Evolutionary conservation across 2,888 invertebrate species (phyloP), one percentile per base, ranked within the genome.

Genomic region (Drosophila setosimentum): DNA sequence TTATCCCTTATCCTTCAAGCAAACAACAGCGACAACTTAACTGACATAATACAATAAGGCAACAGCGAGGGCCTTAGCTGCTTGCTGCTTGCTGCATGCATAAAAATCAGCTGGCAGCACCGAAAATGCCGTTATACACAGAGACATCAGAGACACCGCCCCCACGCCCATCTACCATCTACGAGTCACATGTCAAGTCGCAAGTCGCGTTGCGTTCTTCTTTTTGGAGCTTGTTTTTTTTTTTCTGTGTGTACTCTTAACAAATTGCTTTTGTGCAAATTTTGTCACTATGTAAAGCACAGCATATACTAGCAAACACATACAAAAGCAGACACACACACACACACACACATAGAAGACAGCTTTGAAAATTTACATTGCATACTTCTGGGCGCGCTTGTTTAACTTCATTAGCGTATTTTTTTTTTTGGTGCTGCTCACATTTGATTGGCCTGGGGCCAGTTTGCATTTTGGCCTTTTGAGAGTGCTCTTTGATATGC

Each of bases 41-140:
- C 88, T 88, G 90, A 90, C 88, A 87, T 88, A 90, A 88, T 88
- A 85, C 79, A 88, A 88, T 88, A 88, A 86, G 82, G 81, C 87
- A 87, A 82, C 83, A 80, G 78, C 37, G 37, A 71, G 57, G 48
- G 32, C 18, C 13, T 37, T 18, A 24, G 45, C n/a, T 32, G 33
- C 32, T n/a, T n/a, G n/a, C n/a, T n/a, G n/a, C 69, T 75, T 29
- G 76, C 65, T 76, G 68, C 77, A 65, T 74, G 77, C 77, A 76
- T 73, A 63, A 80, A 70, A 80, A 74, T 80, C 71, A 80, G 55
- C 68, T 66, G 59, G 49, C 65, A 65, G 60, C 62, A 33, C 55
- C 59, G 51, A 54, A 63, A 75, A 75, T 71, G 48, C 71, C 78
- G 61, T 75, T 72, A 78, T 68, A 78, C 74, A 68, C 64, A 62